Conservation (phyloP, 2,113 vertebrate species). For the Pelmatolapia mariae region DNA sequence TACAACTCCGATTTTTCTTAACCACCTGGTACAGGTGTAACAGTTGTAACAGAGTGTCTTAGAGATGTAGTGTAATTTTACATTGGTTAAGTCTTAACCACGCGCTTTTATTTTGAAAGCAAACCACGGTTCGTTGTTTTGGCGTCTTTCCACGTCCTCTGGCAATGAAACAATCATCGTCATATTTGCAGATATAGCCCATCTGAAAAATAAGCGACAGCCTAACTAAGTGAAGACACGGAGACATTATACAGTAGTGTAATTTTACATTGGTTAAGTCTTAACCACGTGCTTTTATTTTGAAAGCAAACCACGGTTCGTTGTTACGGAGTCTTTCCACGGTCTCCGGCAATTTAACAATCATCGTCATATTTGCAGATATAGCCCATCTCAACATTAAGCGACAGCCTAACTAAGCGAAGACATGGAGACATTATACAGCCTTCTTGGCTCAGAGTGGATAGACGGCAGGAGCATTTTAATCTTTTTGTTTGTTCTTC, state of each 20-base stretch:
- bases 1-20: background rate
- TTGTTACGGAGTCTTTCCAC: background rate
- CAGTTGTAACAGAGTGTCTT: background rate
- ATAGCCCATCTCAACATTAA: fast-evolving
- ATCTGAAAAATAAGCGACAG: too few relatives aligned
- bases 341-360: fast-evolving
- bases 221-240: too few relatives aligned
- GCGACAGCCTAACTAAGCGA: background rate
- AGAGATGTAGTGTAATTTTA: background rate
- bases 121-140: background rate
- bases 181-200: too few relatives aligned
- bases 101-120: background rate
- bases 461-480: slow-evolving; percentile 11
- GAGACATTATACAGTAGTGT: too few relatives aligned
- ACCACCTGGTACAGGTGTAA: background rate
- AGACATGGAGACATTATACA: background rate
- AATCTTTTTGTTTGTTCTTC: slow-evolving; percentile 58
- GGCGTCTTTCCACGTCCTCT: background rate
- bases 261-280: too few relatives aligned
- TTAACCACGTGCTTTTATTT: too few relatives aligned
- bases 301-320: too few relatives aligned
- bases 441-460: background rate
- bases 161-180: too few relatives aligned
- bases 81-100: fast-evolving
- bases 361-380: background rate